Conservation (phyloP, 2,888 invertebrate genomes). For the Fissipunctia ypsillon region DNA sequence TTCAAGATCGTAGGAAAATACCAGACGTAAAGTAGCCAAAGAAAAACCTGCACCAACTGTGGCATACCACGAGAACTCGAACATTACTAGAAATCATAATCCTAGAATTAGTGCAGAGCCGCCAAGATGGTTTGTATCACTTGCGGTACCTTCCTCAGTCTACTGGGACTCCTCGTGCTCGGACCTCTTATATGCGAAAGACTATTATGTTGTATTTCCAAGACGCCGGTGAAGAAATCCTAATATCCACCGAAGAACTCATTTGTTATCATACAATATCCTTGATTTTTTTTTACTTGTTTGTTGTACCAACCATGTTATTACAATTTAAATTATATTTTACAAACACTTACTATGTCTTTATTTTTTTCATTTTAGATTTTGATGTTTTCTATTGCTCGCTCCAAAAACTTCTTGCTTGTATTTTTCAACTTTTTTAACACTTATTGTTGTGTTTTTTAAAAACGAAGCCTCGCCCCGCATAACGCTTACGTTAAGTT, state of each 20-base stretch:
- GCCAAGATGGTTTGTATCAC: constrained; percentile 47
- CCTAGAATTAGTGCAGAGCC: neutral
- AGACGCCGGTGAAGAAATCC: neutral
- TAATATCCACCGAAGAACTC: neutral
- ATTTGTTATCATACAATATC: neutral
- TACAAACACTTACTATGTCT: neutral
- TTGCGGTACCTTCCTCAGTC: constrained; percentile 33
- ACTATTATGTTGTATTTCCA: constrained; percentile 32
- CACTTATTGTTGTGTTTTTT: constrained; percentile 42
- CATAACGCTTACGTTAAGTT: constrained; percentile 55
- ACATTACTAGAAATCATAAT: neutral
- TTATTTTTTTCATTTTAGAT: constrained; percentile 24
- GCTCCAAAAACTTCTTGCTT: neutral
- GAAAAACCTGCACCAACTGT: constrained; percentile 19
- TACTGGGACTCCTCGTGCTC: constrained; percentile 43
- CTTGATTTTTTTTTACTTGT: constrained; percentile 10
- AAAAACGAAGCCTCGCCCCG: constrained; percentile 34
- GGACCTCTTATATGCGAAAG: constrained; percentile 57
- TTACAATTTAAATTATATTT: constrained; percentile 34
- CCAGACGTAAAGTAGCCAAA: constrained; percentile 32
- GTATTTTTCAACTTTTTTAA: constrained; percentile 7
- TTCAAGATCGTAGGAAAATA: constrained; percentile 28
- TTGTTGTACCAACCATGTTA: constrained; percentile 1
- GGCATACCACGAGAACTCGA: constrained; percentile 22
- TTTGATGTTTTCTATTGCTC: neutral